These are phyloP conservation scores for Dendrolimus punctatus DNA, from an alignment of 1,140 invertebrate genomes.

Conservation along the genomic window DNA sequence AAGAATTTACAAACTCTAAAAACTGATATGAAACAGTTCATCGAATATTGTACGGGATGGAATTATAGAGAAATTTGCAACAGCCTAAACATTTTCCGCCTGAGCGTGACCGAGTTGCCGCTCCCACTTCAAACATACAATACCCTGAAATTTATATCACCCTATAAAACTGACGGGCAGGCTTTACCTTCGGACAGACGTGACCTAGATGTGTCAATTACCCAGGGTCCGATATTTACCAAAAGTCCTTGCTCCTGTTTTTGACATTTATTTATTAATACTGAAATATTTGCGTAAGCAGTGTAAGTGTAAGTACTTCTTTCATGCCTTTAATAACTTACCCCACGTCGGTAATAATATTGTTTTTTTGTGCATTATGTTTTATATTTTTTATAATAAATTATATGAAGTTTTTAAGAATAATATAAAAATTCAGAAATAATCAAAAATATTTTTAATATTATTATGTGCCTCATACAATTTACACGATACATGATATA, in stretches of 20 bases:
- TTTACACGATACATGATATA: no score
- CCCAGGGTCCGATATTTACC: background rate
- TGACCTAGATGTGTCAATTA: slow-evolving; percentile 9
- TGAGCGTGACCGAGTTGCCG: slow-evolving; percentile 23
- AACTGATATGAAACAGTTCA: background rate
- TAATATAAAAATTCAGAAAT: no score
- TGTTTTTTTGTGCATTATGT: no score
- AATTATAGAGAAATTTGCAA: slow-evolving; percentile 4
- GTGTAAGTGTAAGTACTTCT: no score
- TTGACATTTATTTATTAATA: background rate
- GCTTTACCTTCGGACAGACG: slow-evolving; percentile 2
- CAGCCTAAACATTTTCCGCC: background rate
- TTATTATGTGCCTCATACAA: no score
- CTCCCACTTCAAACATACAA: slow-evolving; percentile 13
- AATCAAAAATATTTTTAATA: no score
- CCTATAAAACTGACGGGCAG: slow-evolving; percentile 8
- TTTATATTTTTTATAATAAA: no score
- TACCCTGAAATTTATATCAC: slow-evolving; percentile 16
- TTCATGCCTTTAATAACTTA: no score
- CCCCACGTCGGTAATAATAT: no score
- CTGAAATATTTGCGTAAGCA: no score
- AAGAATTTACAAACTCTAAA: no score
- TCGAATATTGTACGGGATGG: background rate
- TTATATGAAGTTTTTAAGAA: no score
- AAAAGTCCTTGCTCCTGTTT: background rate